Base-by-base conservation (phyloP, 2,797 vertebrate genomes). In the Anomalospiza imberbis region DNA sequence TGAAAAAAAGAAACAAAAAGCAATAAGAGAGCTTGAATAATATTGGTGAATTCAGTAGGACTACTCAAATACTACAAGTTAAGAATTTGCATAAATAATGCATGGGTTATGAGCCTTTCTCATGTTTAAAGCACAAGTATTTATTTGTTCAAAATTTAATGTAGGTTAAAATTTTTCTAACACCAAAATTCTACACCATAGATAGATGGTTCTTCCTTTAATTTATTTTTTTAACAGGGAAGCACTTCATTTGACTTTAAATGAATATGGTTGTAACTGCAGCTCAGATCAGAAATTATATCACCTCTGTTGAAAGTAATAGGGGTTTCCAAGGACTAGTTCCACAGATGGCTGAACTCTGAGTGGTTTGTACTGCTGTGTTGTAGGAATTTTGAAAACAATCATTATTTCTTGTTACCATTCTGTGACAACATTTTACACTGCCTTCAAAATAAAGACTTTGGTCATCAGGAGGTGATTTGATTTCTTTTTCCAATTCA, bases 281-380 rank as follows among this genome's bases (percentile, higher is more conserved):
- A 94, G 17, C 67, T 92, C n/a, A 86, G 92, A 95, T 87, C 70
- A 91, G 29, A 88, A 91, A 95, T 88, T 94, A 62, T 84, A 63
- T 58, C 82, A 14, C 6, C 3, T 70, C 34, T 86, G 29, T 51
- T 73, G 70, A 82, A 68, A 94, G 40, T 19, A 86, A 61, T 89
- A 90, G 57, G 62, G 22, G 26, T 71, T 96, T 91, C 94, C 87
- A 96, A 95, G 77, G 83, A 34, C 71, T 94, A 38, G 34, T 42
- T 24, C 18, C 76, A 91, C 38, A 95, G 76, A 85, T 84, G 80
- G 28, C 40, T 92, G 80, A 94, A 83, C 63, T 40, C 45, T 88
- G 25, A 94, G 34, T 58, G 44, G 29, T 91, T 95, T 94, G 16
- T 79, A 85, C 17, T 67, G 28, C n/a, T 87, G 51, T 63, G 24